Base-by-base conservation (phyloP, 2,888 invertebrate genomes). In the Sinelater perroti region DNA sequence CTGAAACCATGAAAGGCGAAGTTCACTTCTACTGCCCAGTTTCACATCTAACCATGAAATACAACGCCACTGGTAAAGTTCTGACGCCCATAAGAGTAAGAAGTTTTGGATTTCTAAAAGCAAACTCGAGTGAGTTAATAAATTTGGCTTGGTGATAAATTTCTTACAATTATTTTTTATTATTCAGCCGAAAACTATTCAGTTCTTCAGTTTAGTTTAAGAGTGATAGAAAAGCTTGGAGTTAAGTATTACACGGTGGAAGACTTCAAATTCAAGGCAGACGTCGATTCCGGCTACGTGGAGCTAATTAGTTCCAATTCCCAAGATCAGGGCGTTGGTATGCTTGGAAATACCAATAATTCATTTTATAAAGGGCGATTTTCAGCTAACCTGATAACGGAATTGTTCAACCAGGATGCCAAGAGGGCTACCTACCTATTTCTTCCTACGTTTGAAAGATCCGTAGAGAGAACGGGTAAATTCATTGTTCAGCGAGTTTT, bases 401-500 rank as follows among this genome's bases (percentile, higher is more conserved):
- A 51, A 10, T 30, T 51, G 8, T 6, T 51, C 7, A 51, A 51
- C 8, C 30, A 40, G 5, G 17, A 31, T 21, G 20, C 31, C n/a
- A 10, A 31, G 13, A 13, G 31, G n/a, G 6, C 31, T n/a, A 24
- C 38, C 3, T 10, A 38, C 7, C 8, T 17, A 8, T 5, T 35
- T 10, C 5, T 16, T 18, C 50, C 35, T 8, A 17, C 38, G 1
- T 38, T 8, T n/a, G 6, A 38, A 18, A 18, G 28, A 13, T 11
- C 11, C 7, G 0, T 26, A 1, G 28, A 13, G 7, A 1, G n/a
- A 11, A 14, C 24, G 6, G 11, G 3, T 8, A 35, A 16, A 17
- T 16, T 14, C 4, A 1, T 85, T 65, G 74, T 81, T 40, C 83
- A 86, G 67, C 85, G 86, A 74, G 79, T 86, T 33, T 76, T 87